Evolutionary conservation across 2,888 invertebrate species (phyloP), one percentile per base, ranked within the genome.

Genomic region (Strigamia transsilvanica): DNA sequence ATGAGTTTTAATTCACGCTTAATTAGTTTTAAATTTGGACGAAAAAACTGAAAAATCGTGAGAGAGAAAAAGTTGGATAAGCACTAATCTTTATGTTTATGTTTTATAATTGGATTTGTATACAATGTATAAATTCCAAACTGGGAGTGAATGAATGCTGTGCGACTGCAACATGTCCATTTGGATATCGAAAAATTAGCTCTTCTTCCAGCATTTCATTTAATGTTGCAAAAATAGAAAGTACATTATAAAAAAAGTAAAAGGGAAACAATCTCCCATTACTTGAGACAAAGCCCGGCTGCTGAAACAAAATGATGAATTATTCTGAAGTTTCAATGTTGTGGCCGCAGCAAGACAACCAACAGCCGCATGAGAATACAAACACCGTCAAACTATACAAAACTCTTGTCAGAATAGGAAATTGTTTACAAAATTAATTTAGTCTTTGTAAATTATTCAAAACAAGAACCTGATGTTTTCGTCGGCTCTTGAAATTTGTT

Each of bases 1-100:
- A 73, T 73, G 73, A 73, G 73, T 73, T 73, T 73, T 73, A 73
- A 73, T 73, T 73, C 73, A 27, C 73, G n/a, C 73, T 73, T 73
- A 73, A 73, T 73, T 73, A 73, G 73, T 32, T 73, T 73, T 15
- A 73, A 73, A 73, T 27, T 73, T 73, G 46, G 46, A 46, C 4
- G 18, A 56, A 56, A 56, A 56, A 56, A 9, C 1, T n/a, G n/a
- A 56, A 56, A 18, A 56, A 56, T 27, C 21, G 3, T 0, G 4
- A 56, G 56, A 56, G 7, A 56, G 4, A 18, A n/a, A n/a, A n/a
- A 9, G 5, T 5, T 46, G 13, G 13, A n/a, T 46, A 46, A 46
- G 46, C 21, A 56, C 56, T 56, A 56, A 56, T 56, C 56, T 56
- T 18, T 18, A 18, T 56, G 56, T 56, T 56, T 56, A 56, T 56